Base-by-base conservation (phyloP, 1,140 invertebrate species). In the Drosophila orena region DNA sequence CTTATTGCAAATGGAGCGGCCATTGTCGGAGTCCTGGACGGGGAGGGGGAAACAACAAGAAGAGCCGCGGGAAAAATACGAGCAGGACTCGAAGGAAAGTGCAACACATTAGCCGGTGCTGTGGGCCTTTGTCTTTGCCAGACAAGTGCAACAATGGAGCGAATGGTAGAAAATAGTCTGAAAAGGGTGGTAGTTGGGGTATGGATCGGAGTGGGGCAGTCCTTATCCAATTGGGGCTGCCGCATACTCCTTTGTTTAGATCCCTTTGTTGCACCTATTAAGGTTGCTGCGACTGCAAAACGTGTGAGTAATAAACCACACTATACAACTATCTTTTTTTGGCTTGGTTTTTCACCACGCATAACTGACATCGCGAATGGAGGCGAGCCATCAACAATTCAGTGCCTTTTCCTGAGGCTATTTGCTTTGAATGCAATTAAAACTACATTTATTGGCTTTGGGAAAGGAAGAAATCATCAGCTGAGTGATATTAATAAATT, bases 71-170 rank as follows among this genome's bases (percentile, higher is more conserved):
- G 35, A 43, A 35, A 35, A n/a, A 38, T 20, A 38, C 20, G 47
- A 30, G 35, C 17, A 42, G 35, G 30, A 64, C 17, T 46, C 35
- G 34, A 73, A 72, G 55, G 64, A 86, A 71, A 81, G 65, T 81
- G 76, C 79, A 88, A 79, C 79, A 79, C 79, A 88, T 86, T 88
- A 88, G 70, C 83, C 70, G 81, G 50, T 52, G 42, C 74, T 75
- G 65, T 66, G 57, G 52, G 64, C 59, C 35, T 74, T 88, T 85
- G 71, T 83, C 59, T 65, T n/a, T 57, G 77, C 52, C 62, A 69
- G 55, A 62, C 30, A 58, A 65, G 46, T 50, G 64, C 68, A 70
- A 70, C 66, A 70, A 70, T 70, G 65, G 52, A 57, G 68, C 22
- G 65, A 70, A 69, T 38, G 37, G 34, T 60, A 38, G 44, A 22